Evolutionary conservation across 2,888 invertebrate genomes (phyloP).

Genomic region (Cyrtodaria siliqua): DNA sequence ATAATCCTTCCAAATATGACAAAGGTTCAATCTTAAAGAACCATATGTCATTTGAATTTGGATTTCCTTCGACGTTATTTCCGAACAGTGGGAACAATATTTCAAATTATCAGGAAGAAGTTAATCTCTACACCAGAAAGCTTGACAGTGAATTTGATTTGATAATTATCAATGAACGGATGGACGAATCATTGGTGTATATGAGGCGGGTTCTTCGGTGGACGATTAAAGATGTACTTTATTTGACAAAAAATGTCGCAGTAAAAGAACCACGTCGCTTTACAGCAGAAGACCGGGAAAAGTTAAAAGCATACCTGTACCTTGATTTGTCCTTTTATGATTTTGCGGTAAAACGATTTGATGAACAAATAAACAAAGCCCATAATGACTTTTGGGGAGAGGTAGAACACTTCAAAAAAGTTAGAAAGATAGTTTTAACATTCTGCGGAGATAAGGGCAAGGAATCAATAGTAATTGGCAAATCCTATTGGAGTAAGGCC

Average conservation of each 20-base stretch:
- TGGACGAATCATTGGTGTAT: slow-evolving; percentile 72
- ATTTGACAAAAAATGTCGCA: slow-evolving; percentile 25
- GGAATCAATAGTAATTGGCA: slow-evolving; percentile 24
- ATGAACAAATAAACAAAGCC: slow-evolving; percentile 5
- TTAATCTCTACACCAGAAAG: slow-evolving; percentile 44
- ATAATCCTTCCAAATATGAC: slow-evolving; percentile 48
- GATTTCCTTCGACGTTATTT: slow-evolving; percentile 57
- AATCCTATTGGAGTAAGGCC: slow-evolving; percentile 49
- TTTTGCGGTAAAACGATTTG: slow-evolving; percentile 23
- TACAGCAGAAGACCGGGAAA: slow-evolving; percentile 12
- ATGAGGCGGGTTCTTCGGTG: slow-evolving; percentile 67
- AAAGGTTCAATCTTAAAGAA: slow-evolving; percentile 36
- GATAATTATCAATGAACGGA: slow-evolving; percentile 69
- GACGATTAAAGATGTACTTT: slow-evolving; percentile 67
- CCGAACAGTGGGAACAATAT: background rate
- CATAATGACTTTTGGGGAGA: slow-evolving; percentile 38
- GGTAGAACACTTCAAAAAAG: slow-evolving; percentile 26
- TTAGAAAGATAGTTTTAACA: slow-evolving; percentile 1
- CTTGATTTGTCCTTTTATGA: slow-evolving; percentile 43
- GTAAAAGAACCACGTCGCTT: slow-evolving; percentile 22
- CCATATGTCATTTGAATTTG: slow-evolving; percentile 49
- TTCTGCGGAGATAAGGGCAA: slow-evolving; percentile 22
- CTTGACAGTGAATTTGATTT: slow-evolving; percentile 66
- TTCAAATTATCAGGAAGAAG: background rate
- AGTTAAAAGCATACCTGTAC: slow-evolving; percentile 35